These are phyloP conservation scores for Lytechinus pictus DNA, from an alignment of 35 echinoderm and acorn worm genomes.

Conservation along the genomic window DNA sequence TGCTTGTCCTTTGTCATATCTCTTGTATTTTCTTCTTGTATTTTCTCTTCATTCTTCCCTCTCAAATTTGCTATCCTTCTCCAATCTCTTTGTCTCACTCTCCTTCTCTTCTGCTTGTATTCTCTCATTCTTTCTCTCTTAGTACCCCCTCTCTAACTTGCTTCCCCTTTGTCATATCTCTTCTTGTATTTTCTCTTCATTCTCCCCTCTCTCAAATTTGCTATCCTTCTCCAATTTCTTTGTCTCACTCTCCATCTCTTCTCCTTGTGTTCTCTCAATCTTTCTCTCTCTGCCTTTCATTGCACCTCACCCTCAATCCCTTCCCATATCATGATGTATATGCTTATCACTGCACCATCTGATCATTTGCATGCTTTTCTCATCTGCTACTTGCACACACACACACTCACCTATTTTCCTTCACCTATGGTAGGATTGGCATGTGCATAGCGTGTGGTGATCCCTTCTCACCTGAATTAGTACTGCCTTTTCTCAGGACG, in stretches of 20 bases:
- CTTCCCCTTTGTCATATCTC: not conserved
- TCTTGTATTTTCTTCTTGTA: not conserved
- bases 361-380: not conserved
- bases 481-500: slow-evolving; percentile 54
- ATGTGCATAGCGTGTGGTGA: slow-evolving; percentile 75
- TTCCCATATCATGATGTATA: not conserved
- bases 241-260: no score
- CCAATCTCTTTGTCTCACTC: not conserved
- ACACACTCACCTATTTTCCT: not conserved
- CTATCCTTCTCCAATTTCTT: no score
- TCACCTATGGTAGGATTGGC: slow-evolving; percentile 42
- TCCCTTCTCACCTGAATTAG: slow-evolving; percentile 60
- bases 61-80: no score
- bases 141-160: not conserved
- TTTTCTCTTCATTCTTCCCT: not conserved
- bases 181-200: no score
- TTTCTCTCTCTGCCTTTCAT: no score
- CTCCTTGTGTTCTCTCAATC: not conserved
- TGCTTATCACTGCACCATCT: not conserved
- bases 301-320: not conserved
- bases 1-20: not conserved
- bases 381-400: not conserved
- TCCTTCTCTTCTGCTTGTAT: not conserved
- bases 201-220: no score
- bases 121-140: not conserved